phyloP scores from a whole-genome alignment of 2,888 invertebrate species.

The Therioaphis trifolii region DNA sequence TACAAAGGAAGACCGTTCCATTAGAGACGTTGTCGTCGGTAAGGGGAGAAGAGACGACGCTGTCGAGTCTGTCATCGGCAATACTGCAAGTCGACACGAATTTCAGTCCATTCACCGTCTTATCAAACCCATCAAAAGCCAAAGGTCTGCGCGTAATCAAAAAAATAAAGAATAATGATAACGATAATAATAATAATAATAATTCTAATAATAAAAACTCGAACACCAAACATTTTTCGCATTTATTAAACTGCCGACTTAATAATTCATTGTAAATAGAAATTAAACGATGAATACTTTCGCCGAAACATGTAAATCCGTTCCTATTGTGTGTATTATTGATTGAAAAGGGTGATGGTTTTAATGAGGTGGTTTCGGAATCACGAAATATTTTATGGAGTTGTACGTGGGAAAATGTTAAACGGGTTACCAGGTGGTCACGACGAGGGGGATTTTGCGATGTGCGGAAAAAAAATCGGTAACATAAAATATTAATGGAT shows the following conservation, averaged over 20 bases:
- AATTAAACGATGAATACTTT: slow-evolving; percentile 28
- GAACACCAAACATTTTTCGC: neutral
- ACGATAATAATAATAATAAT: no score
- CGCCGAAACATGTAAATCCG: slow-evolving; percentile 16
- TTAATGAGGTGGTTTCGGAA: slow-evolving; percentile 27
- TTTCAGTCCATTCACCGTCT: slow-evolving; percentile 33
- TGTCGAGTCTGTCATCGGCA: slow-evolving; percentile 50
- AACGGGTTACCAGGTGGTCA: slow-evolving; percentile 55
- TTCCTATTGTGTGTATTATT: slow-evolving; percentile 35
- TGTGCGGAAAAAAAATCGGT: slow-evolving; percentile 25
- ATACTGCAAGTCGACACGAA: slow-evolving; percentile 44
- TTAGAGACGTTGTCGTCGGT: slow-evolving; percentile 52
- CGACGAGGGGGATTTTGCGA: slow-evolving; percentile 23
- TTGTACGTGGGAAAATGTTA: slow-evolving; percentile 48
- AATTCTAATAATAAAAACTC: slow-evolving; percentile 20
- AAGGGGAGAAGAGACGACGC: neutral
- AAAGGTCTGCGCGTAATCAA: neutral
- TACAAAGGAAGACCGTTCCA: slow-evolving; percentile 36
- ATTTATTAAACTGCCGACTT: neutral
- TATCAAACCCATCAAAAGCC: slow-evolving; percentile 11
- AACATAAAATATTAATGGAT: slow-evolving; percentile 54
- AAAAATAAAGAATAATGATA: no score
- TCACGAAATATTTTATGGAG: slow-evolving; percentile 8
- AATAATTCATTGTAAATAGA: slow-evolving; percentile 1
- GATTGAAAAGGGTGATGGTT: slow-evolving; percentile 20